Evolutionary conservation across 2,797 vertebrate genomes (phyloP).

Genomic region (Molossus alvarezi): DNA sequence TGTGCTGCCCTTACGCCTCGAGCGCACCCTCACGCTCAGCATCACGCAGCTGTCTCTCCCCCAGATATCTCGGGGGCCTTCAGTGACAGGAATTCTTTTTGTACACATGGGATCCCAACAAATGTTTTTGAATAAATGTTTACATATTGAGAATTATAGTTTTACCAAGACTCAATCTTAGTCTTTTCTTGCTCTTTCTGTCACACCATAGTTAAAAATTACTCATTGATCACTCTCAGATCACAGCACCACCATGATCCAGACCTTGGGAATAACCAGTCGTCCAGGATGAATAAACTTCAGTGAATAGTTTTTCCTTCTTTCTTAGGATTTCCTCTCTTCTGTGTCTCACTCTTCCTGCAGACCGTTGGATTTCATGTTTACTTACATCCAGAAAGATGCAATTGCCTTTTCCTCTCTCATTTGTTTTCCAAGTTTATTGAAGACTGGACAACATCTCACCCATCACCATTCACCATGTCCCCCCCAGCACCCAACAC

Average conservation of each 20-base stretch:
- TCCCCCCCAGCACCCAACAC: background rate
- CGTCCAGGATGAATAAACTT: background rate
- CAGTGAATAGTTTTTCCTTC: background rate
- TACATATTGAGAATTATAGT: background rate
- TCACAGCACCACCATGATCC: background rate
- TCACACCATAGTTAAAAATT: background rate
- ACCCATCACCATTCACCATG: background rate
- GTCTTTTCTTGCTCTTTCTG: background rate
- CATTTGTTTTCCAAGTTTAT: background rate
- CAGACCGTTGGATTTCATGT: background rate
- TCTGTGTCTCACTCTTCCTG: background rate
- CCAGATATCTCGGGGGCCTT: background rate
- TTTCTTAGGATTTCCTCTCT: constrained; percentile 9
- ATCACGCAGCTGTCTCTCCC: background rate
- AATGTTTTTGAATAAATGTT: constrained; percentile 36
- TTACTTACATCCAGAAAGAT: background rate
- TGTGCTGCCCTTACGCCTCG: background rate
- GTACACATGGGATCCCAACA: background rate
- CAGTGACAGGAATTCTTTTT: background rate
- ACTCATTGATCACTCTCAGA: background rate
- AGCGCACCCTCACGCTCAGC: background rate
- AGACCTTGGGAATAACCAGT: background rate
- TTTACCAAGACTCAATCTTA: background rate
- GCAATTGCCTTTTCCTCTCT: background rate
- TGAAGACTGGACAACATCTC: background rate